Conservation (phyloP, 2,113 vertebrate species). For the Anguilla japonica region DNA sequence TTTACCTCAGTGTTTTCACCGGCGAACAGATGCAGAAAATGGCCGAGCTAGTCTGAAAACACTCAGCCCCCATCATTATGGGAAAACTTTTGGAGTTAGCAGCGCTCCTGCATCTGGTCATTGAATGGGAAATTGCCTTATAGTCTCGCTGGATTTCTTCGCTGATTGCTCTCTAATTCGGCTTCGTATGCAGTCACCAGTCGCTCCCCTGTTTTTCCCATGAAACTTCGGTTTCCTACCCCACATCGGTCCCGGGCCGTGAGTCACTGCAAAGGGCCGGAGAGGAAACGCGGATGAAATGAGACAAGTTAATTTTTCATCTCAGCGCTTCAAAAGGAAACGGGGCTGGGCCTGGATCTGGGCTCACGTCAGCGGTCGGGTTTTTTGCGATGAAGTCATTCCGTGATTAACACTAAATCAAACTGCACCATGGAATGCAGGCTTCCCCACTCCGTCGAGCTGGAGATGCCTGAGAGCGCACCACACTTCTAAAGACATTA, state of each 20-base stretch:
- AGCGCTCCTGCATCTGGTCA: slow-evolving; percentile 66
- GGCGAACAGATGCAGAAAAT: slow-evolving; percentile 27
- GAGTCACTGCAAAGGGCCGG: slow-evolving; percentile 29
- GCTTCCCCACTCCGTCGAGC: not conserved
- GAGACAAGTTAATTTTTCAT: slow-evolving; percentile 45
- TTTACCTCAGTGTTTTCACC: slow-evolving; percentile 38
- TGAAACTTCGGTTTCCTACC: slow-evolving; percentile 43
- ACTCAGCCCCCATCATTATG: slow-evolving; percentile 51
- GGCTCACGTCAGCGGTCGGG: slow-evolving; percentile 37
- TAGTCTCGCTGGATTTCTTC: slow-evolving; percentile 63
- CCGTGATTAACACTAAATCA: slow-evolving; percentile 10
- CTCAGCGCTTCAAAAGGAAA: slow-evolving; percentile 29
- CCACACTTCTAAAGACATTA: not conserved
- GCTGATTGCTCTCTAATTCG: slow-evolving; percentile 65
- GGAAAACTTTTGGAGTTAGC: slow-evolving; percentile 53
- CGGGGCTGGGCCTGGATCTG: slow-evolving; percentile 19
- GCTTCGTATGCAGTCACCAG: slow-evolving; percentile 47
- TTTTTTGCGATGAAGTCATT: not conserved
- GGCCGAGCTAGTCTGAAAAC: slow-evolving; percentile 42
- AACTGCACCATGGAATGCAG: not conserved
- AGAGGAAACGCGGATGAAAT: slow-evolving; percentile 43
- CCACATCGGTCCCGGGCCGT: slow-evolving; percentile 48
- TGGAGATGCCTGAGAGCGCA: not conserved
- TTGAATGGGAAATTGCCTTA: slow-evolving; percentile 58
- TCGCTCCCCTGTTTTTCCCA: slow-evolving; percentile 57